These are phyloP conservation scores for Megaceryle alcyon DNA, from an alignment of 2,797 vertebrate species.

Conservation along the genomic window DNA sequence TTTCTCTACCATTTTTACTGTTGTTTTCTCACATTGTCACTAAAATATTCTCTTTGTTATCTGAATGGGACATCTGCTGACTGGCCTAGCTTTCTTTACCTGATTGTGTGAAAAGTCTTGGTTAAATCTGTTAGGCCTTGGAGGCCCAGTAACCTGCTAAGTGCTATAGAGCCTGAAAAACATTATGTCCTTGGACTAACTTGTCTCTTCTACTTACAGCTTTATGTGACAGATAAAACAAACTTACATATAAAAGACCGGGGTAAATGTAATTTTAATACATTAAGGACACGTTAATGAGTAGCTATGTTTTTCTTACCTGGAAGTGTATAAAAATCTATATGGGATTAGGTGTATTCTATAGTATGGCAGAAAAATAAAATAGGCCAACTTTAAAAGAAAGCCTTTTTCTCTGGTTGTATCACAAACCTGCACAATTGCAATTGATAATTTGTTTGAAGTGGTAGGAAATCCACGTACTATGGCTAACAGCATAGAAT, in stretches of 20 bases:
- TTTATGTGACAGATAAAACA: slow-evolving; percentile 57
- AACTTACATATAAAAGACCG: slow-evolving; percentile 12
- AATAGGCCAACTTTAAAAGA: background rate
- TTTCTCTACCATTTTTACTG: slow-evolving; percentile 86
- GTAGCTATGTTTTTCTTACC: slow-evolving; percentile 19
- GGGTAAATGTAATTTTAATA: slow-evolving; percentile 40
- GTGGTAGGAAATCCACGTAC: slow-evolving; percentile 5
- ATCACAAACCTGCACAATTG: background rate
- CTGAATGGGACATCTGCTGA: slow-evolving; percentile 78
- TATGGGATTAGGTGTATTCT: background rate
- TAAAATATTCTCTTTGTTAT: slow-evolving; percentile 84
- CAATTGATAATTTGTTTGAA: slow-evolving; percentile 23
- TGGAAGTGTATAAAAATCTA: background rate
- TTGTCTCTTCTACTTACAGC: slow-evolving; percentile 74
- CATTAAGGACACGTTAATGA: slow-evolving; percentile 23
- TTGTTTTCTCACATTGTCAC: slow-evolving; percentile 97
- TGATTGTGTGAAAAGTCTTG: slow-evolving; percentile 97
- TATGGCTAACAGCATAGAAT: background rate
- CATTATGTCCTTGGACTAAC: slow-evolving; percentile 89
- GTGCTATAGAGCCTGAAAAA: slow-evolving; percentile 92
- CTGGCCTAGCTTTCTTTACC: slow-evolving; percentile 84
- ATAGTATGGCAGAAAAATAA: background rate
- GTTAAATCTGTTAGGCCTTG: slow-evolving; percentile 88
- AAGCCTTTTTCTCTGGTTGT: background rate
- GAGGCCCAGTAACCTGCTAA: slow-evolving; percentile 88